Conservation (phyloP, 1,140 invertebrate species). For the Manduca sexta region DNA sequence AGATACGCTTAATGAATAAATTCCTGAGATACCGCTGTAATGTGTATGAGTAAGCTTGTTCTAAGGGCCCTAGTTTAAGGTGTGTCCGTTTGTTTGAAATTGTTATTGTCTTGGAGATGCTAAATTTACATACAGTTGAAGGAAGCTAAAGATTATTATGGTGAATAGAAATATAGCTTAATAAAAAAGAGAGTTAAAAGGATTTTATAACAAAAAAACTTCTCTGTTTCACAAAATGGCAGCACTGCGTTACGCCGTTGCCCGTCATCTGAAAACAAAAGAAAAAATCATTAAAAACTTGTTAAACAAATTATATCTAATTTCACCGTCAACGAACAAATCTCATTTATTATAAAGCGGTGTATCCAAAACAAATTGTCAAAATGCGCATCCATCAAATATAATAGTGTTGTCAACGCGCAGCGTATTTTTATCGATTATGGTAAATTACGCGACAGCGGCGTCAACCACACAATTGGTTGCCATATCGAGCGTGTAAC, state of each 20-base stretch:
- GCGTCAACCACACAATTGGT: constrained; percentile 37
- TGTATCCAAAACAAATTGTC: constrained; percentile 22
- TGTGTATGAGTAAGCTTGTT: neutral
- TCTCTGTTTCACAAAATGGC: neutral
- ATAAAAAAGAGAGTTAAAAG: neutral
- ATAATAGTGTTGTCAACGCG: constrained; percentile 45
- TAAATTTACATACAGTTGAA: no score
- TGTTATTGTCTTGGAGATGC: no score
- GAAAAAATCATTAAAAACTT: neutral
- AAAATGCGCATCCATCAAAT: constrained; percentile 43
- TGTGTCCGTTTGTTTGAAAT: no score
- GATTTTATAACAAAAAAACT: neutral
- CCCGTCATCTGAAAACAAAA: constrained; percentile 8
- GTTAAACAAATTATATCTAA: neutral
- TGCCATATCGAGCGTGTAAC: constrained; percentile 39
- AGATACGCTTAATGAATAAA: neutral
- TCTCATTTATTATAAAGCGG: neutral
- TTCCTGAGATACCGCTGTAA: neutral
- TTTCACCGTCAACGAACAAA: neutral
- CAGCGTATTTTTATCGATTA: constrained; percentile 46
- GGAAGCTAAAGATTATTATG: no score
- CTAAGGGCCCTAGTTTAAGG: no score
- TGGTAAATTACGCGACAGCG: constrained; percentile 24
- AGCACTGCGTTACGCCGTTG: neutral
- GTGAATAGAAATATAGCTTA: no score